A percentile compares a stretch with the other conserved stretches of the same genome.
These are phyloP conservation scores for Ylistrum balloti DNA, from an alignment of 1,140 invertebrate species.

Conservation along the genomic window DNA sequence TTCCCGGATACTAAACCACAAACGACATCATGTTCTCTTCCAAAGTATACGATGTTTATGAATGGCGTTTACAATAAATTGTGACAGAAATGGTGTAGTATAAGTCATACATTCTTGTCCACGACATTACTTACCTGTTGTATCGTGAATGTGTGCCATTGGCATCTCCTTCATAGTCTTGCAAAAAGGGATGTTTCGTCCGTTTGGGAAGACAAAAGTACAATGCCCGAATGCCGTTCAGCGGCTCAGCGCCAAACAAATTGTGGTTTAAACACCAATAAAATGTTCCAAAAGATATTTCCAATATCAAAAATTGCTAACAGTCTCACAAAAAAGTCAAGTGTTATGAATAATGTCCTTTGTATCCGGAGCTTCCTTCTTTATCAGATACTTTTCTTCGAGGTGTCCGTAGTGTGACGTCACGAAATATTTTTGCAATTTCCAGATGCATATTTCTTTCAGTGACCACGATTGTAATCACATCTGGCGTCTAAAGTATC, in stretches of 20 bases:
- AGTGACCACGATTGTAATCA: not conserved
- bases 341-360: not conserved
- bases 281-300: not conserved
- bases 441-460: not conserved
- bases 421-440: not conserved
- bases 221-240: not conserved
- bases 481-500: not conserved
- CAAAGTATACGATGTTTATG: too few relatives aligned
- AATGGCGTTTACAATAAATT: too few relatives aligned
- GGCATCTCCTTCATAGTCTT: not conserved
- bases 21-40: too few relatives aligned
- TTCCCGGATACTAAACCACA: not conserved
- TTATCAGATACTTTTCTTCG: conserved; percentile 3
- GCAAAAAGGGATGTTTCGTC: not conserved
- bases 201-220: conserved; percentile 7
- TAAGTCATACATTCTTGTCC: not conserved
- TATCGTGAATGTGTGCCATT: not conserved
- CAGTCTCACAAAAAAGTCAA: not conserved
- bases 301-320: not conserved
- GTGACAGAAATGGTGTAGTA: not conserved
- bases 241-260: not conserved
- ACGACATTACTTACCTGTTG: not conserved
- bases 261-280: not conserved
- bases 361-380: conserved; percentile 23
- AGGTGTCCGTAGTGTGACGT: conserved; percentile 37